Evolutionary conservation across 2,888 invertebrate genomes (phyloP).

Genomic region (Lypha dubia): DNA sequence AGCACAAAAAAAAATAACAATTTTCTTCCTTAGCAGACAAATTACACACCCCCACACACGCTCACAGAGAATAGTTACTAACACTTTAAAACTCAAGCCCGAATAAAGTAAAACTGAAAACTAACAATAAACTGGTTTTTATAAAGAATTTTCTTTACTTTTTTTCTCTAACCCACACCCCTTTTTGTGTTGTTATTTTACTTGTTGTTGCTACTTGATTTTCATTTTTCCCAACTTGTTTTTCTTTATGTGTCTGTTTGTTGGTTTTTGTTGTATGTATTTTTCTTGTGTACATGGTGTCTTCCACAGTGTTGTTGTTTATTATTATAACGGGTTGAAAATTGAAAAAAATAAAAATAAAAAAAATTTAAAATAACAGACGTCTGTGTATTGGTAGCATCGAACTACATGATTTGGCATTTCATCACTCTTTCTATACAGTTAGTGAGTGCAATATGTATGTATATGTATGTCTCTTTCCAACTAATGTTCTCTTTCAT

Average conservation of each 20-base stretch:
- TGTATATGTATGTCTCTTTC: slow-evolving; percentile 69
- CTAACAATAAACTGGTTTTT: slow-evolving; percentile 33
- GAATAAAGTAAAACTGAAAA: slow-evolving; percentile 5
- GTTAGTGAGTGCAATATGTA: slow-evolving; percentile 47
- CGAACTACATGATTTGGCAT: slow-evolving; percentile 68
- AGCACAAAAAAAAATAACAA: slow-evolving; percentile 25
- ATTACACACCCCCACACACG: neutral
- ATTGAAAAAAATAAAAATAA: neutral
- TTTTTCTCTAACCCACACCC: slow-evolving; percentile 68
- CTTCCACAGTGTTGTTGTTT: slow-evolving; percentile 40
- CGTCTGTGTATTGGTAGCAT: slow-evolving; percentile 60
- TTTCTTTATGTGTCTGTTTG: slow-evolving; percentile 54
- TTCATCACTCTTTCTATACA: slow-evolving; percentile 63
- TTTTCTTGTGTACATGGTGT: slow-evolving; percentile 26
- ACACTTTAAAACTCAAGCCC: neutral
- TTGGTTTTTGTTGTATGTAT: no score
- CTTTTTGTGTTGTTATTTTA: slow-evolving; percentile 60
- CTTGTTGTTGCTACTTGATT: slow-evolving; percentile 42
- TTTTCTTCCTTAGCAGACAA: slow-evolving; percentile 24
- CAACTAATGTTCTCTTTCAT: slow-evolving; percentile 40
- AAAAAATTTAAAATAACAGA: slow-evolving; percentile 2
- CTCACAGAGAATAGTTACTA: neutral
- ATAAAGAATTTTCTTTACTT: slow-evolving; percentile 48
- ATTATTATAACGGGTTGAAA: slow-evolving; percentile 68
- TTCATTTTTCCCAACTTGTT: slow-evolving; percentile 36